Percentiles rank a stretch among this genome's conserved stretches.
phyloP scores from a whole-genome alignment of 2,113 vertebrate species.

The Podocnemis expansa region DNA sequence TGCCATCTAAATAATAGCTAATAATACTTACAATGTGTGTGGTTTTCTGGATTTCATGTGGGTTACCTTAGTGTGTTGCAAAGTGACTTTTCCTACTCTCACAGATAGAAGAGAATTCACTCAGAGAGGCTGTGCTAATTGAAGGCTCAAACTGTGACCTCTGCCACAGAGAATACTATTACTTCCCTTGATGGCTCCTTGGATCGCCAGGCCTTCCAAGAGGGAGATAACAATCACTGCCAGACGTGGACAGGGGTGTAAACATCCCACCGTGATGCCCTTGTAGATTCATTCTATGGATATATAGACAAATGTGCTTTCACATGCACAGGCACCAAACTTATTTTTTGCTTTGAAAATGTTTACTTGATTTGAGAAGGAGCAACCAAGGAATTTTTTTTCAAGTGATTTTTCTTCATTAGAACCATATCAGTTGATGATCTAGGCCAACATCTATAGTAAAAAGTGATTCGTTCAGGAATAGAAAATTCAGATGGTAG shows the following conservation, averaged over 20 bases:
- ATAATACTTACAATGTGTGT: neutral
- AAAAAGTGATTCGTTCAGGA: too few relatives aligned
- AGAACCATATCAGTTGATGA: too few relatives aligned
- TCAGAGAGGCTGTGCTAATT: neutral
- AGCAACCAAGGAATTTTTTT: too few relatives aligned
- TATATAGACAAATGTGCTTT: too few relatives aligned
- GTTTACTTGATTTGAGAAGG: too few relatives aligned
- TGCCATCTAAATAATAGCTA: neutral
- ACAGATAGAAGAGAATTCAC: neutral
- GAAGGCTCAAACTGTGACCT: neutral
- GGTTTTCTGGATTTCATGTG: neutral
- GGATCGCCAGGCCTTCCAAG: neutral
- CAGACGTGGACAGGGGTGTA: neutral
- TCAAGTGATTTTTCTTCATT: too few relatives aligned
- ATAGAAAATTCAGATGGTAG: too few relatives aligned
- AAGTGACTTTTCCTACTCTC: neutral
- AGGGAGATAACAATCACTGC: neutral
- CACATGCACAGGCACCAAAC: too few relatives aligned
- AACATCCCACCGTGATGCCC: too few relatives aligned
- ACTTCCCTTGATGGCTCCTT: neutral
- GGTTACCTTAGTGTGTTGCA: neutral
- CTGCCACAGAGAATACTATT: neutral
- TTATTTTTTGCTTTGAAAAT: too few relatives aligned
- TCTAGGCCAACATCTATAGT: too few relatives aligned
- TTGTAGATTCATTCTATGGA: too few relatives aligned